These are phyloP conservation scores for Dendrolimus punctatus DNA, from an alignment of 1,140 invertebrate species.

Conservation along the genomic window DNA sequence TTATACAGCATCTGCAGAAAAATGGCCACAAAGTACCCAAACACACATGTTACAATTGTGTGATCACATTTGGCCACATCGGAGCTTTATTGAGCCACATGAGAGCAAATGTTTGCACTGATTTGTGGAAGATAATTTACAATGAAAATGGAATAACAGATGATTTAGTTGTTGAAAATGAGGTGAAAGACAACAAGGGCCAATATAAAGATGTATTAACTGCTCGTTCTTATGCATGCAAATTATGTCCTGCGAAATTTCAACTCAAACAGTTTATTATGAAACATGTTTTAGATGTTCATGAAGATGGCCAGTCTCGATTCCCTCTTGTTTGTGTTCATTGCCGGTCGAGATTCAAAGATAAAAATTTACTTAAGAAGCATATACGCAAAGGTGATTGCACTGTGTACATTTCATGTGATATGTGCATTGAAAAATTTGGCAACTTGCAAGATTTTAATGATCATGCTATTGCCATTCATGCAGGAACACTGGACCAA, in stretches of 20 bases:
- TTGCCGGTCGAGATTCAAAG: slow-evolving; percentile 60
- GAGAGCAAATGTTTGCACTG: slow-evolving; percentile 64
- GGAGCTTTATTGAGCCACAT: slow-evolving; percentile 68
- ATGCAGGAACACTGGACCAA: slow-evolving; percentile 57
- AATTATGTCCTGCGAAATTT: slow-evolving; percentile 66
- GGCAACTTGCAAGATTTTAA: slow-evolving; percentile 65
- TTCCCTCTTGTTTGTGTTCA: slow-evolving; percentile 59
- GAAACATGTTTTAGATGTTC: slow-evolving; percentile 68
- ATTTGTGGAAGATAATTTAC: slow-evolving; percentile 69
- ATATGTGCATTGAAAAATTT: slow-evolving; percentile 67
- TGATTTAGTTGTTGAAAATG: slow-evolving; percentile 58
- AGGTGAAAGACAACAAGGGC: slow-evolving; percentile 48
- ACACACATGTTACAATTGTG: slow-evolving; percentile 74
- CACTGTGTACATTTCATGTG: slow-evolving; percentile 65
- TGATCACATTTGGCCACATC: slow-evolving; percentile 70
- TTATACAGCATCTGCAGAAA: slow-evolving; percentile 69
- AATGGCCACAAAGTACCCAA: slow-evolving; percentile 69
- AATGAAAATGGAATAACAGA: slow-evolving; percentile 66
- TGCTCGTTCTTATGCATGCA: slow-evolving; percentile 65
- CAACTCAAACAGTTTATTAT: slow-evolving; percentile 69
- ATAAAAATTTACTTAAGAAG: slow-evolving; percentile 60
- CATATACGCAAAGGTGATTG: slow-evolving; percentile 68
- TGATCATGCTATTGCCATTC: slow-evolving; percentile 61
- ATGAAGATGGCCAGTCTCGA: slow-evolving; percentile 61
- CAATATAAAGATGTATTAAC: slow-evolving; percentile 69